Evolutionary conservation across 2,888 invertebrate genomes (phyloP), one percentile per base, ranked within the genome.

Genomic region (Spialia ferax): DNA sequence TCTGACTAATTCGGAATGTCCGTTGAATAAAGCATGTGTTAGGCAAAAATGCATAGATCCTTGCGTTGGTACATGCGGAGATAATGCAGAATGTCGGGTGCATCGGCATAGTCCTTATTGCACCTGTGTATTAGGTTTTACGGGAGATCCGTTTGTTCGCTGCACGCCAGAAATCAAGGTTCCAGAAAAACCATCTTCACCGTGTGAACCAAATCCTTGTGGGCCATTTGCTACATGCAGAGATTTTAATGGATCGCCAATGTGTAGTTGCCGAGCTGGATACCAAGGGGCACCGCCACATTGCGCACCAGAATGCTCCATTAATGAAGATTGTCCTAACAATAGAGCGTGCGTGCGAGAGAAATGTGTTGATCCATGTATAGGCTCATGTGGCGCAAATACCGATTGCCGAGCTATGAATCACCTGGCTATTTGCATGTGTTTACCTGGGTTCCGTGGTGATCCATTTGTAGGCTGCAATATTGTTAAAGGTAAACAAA

Each of bases 11-110:
- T 95, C 97, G 0, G 97, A 97, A 79, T 98, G 98, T 88, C 94
- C 96, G n/a, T 94, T 96, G 35, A 95, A 95, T 69, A 96, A 95
- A 83, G 96, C 97, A 13, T 98, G 98, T 79, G 95, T 96, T 15
- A 96, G 95, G 74, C 95, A 96, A 77, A 97, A 96, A 84, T 98
- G 97, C 82, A 90, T 95, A 57, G 96, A 97, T 87, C 97, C 97
- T n/a, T 98, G 97, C 77, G 94, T 95, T 1, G 97, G 96, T 71
- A 95, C 96, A 0, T 98, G 96, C 75, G 96, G 95, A 64, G 91
- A 94, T 61, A 95, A 95, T 82, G 95, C 97, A 1, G 94, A 96
- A 79, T 97, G 97, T 79, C 94, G 95, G 65, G 95, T 96, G 69
- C 94, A 95, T 45, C 95, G 95, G 73, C 96, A 95, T 68, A 94